phyloP scores from a whole-genome alignment of 1,140 invertebrate genomes.

The Coptotermes formosanus region DNA sequence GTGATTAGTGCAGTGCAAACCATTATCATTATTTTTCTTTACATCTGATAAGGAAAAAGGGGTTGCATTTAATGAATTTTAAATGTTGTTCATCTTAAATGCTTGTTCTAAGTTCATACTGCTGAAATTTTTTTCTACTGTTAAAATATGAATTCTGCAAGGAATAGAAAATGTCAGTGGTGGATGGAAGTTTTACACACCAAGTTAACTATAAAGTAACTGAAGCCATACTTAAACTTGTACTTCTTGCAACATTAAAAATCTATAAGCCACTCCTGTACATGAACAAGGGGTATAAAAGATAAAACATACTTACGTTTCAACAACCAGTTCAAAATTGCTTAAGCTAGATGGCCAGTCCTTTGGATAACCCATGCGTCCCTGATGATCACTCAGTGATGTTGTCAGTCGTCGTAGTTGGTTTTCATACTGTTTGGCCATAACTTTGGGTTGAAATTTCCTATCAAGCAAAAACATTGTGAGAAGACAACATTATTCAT shows the following conservation, averaged over 20 bases:
- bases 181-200: too few species aligned
- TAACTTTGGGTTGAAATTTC: conserved; percentile 86
- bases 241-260: too few species aligned
- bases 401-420: conserved; percentile 80
- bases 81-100: too few species aligned
- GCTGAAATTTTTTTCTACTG: too few species aligned
- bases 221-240: too few species aligned
- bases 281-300: background rate
- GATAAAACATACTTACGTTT: conserved; percentile 65
- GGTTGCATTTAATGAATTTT: too few species aligned
- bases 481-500: background rate
- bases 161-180: background rate
- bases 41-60: too few species aligned
- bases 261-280: too few species aligned
- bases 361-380: conserved; percentile 65
- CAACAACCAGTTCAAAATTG: conserved; percentile 83
- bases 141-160: too few species aligned
- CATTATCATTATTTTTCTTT: too few species aligned
- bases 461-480: conserved; percentile 45
- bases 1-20: too few species aligned
- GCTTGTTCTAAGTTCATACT: too few species aligned
- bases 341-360: conserved; percentile 68
- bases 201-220: background rate
- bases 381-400: conserved; percentile 75
- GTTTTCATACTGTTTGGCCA: conserved; percentile 78